These are phyloP conservation scores for Salvelinus namaycush DNA, from an alignment of 2,113 vertebrate species.

Conservation along the genomic window DNA sequence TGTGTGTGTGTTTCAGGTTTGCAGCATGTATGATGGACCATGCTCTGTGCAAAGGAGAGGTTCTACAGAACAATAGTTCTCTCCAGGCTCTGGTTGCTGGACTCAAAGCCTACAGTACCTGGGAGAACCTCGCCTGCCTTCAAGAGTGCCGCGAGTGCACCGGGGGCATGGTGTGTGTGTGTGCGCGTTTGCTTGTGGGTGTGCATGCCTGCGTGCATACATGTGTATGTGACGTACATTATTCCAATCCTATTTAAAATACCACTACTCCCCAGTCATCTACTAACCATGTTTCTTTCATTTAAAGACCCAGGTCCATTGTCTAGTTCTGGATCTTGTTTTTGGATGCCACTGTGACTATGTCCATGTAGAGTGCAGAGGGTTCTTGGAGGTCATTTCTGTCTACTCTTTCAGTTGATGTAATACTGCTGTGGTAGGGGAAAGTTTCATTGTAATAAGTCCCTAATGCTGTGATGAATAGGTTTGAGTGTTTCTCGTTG, in stretches of 20 bases:
- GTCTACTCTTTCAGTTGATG: no score
- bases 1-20: constrained; percentile 42
- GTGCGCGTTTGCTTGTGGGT: neutral
- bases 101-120: constrained; percentile 71
- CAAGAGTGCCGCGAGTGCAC: constrained; percentile 68
- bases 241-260: no score
- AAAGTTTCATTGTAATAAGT: no score
- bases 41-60: constrained; percentile 54
- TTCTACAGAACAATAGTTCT: constrained; percentile 37
- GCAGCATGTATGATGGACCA: constrained; percentile 60
- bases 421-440: no score
- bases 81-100: constrained; percentile 65
- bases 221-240: neutral
- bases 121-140: constrained; percentile 64
- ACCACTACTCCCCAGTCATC: no score
- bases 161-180: constrained; percentile 63
- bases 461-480: no score
- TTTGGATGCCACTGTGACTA: no score
- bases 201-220: neutral
- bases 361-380: no score
- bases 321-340: no score
- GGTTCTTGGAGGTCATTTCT: no score
- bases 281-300: no score
- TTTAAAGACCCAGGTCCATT: no score
- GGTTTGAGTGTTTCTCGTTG: neutral